These are phyloP conservation scores for Drosophila gunungcola DNA, from an alignment of 1,140 invertebrate genomes.

Conservation along the genomic window DNA sequence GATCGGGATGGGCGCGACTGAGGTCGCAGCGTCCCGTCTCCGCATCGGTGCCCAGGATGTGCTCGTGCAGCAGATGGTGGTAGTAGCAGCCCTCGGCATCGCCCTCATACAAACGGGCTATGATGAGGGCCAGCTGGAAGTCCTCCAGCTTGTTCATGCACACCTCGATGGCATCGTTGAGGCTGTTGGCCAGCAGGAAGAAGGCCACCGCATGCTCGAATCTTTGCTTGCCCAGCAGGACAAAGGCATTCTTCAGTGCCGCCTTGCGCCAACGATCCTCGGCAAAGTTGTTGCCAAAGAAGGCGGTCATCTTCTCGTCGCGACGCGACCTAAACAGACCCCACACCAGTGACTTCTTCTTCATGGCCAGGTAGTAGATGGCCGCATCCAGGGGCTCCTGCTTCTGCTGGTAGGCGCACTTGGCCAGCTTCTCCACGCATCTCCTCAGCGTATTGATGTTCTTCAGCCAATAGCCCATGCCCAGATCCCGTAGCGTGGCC, in stretches of 20 bases:
- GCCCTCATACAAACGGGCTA: conserved; percentile 95
- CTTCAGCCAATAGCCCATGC: conserved; percentile 98
- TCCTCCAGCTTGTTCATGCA: conserved; percentile 96
- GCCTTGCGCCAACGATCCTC: conserved; percentile 98
- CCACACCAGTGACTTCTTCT: conserved; percentile 98
- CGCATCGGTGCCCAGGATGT: conserved; percentile 90
- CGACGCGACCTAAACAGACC: conserved; percentile 95
- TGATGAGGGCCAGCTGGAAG: conserved; percentile 97
- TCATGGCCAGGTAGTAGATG: conserved; percentile 99
- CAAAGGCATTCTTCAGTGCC: conserved; percentile 98
- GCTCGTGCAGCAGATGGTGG: conserved; percentile 91
- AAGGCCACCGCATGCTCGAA: conserved; percentile 98
- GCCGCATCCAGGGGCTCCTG: conserved; percentile 99
- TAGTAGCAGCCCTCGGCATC: conserved; percentile 90
- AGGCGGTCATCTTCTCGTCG: conserved; percentile 96
- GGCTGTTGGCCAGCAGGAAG: conserved; percentile 96
- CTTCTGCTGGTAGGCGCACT: conserved; percentile 94
- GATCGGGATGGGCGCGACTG: conserved; percentile 94
- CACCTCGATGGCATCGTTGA: conserved; percentile 98
- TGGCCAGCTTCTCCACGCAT: conserved; percentile 97
- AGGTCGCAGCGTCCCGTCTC: conserved; percentile 89
- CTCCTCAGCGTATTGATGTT: conserved; percentile 93
- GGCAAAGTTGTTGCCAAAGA: conserved; percentile 97
- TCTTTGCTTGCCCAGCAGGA: conserved; percentile 96
- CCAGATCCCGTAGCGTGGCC: conserved; percentile 95